Percentiles rank a stretch among this genome's conserved stretches.
Conservation (phyloP, 2,113 vertebrate species). For the Scalopus aquaticus region DNA sequence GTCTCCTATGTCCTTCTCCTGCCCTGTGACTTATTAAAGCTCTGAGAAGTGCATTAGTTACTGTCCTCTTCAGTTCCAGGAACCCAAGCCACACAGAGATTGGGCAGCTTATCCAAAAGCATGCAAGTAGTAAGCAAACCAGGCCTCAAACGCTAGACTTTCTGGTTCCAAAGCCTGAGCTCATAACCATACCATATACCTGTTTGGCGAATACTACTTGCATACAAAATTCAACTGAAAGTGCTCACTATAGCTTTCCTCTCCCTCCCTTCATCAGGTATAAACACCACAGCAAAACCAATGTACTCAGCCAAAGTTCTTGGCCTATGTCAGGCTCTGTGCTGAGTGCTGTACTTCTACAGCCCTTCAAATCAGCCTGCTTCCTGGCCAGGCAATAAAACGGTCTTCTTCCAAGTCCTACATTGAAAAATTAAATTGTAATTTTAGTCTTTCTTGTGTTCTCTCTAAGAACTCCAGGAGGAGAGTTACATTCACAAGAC, state of each 20-base stretch:
- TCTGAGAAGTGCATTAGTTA: not conserved
- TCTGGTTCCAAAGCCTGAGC: not conserved
- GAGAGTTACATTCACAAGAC: conserved; percentile 42
- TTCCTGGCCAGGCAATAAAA: conserved; percentile 59
- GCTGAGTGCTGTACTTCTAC: conserved; percentile 27
- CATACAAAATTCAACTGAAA: conserved; percentile 18
- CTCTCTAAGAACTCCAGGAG: conserved; percentile 47
- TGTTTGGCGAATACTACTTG: not conserved
- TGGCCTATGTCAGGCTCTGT: conserved; percentile 34
- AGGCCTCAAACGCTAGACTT: not conserved
- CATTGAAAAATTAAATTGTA: conserved; percentile 48
- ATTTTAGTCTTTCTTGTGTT: conserved; percentile 51
- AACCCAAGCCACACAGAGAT: conserved; percentile 29
- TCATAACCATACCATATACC: not conserved
- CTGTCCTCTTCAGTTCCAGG: not conserved
- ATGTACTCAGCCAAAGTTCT: not conserved
- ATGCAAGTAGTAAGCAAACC: not conserved
- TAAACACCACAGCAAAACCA: conserved; percentile 35
- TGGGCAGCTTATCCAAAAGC: not conserved
- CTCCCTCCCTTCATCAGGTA: not conserved
- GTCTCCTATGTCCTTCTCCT: not conserved
- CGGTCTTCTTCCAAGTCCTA: conserved; percentile 58
- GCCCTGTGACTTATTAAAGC: not conserved
- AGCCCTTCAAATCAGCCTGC: conserved; percentile 53
- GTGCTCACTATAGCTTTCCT: not conserved